A percentile compares a stretch with the other conserved stretches of the same genome.
phyloP scores from a whole-genome alignment of 2,113 vertebrate species.

The Prinia subflava region DNA sequence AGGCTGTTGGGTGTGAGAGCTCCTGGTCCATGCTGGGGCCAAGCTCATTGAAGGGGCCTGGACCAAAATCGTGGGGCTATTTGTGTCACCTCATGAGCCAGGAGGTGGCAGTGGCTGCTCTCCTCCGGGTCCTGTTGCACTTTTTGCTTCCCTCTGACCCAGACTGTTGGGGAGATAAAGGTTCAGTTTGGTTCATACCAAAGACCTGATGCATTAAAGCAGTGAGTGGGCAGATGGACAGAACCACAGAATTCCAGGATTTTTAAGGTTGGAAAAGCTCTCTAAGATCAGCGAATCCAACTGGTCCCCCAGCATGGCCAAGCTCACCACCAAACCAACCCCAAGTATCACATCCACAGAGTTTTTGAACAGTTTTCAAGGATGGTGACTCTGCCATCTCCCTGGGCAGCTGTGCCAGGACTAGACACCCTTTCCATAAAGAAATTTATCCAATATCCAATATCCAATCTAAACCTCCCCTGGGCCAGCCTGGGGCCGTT shows the following conservation, averaged over 20 bases:
- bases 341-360: neutral
- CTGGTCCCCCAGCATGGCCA: neutral
- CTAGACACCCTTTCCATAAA: neutral
- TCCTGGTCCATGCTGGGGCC: neutral
- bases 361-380: neutral
- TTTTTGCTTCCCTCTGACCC: neutral
- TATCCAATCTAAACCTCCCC: no score
- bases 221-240: neutral
- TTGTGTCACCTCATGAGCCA: neutral
- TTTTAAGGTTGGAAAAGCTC: neutral
- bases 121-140: neutral
- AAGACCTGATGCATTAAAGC: neutral
- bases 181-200: neutral
- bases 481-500: rapidly evolving
- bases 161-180: neutral
- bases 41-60: neutral
- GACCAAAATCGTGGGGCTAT: neutral
- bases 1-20: neutral
- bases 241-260: neutral
- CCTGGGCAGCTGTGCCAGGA: neutral
- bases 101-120: neutral
- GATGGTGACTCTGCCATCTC: rapidly evolving
- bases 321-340: neutral
- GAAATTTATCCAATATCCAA: neutral
- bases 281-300: neutral